These are phyloP conservation scores for Zeugodacus cucurbitae DNA, from an alignment of 1,140 invertebrate species.

Conservation along the genomic window DNA sequence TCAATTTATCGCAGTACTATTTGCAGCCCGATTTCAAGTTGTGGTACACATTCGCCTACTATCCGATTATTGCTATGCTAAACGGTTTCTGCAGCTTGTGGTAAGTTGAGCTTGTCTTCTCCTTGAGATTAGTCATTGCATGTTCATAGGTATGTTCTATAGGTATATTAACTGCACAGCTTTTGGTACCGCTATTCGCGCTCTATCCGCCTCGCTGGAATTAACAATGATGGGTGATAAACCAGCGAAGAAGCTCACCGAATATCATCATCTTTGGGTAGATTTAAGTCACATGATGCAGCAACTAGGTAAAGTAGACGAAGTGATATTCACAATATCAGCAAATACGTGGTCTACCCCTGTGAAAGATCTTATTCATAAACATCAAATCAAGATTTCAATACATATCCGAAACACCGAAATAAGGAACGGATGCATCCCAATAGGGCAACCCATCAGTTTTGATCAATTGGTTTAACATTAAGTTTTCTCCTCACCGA, in stretches of 20 bases:
- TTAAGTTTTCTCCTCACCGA: too few relatives aligned
- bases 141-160: too few relatives aligned
- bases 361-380: too few relatives aligned
- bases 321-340: too few relatives aligned
- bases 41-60: constrained; percentile 77
- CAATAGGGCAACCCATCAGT: too few relatives aligned
- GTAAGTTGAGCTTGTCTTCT: constrained; percentile 52
- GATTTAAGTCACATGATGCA: constrained; percentile 80
- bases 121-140: not conserved
- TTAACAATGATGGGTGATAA: constrained; percentile 70
- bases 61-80: constrained; percentile 76
- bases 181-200: constrained; percentile 72
- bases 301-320: constrained; percentile 68
- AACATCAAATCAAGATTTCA: too few relatives aligned
- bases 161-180: constrained; percentile 74
- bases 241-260: constrained; percentile 71
- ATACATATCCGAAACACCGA: too few relatives aligned
- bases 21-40: constrained; percentile 74
- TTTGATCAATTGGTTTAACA: too few relatives aligned
- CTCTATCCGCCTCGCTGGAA: constrained; percentile 71
- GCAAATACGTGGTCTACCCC: too few relatives aligned
- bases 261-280: constrained; percentile 75
- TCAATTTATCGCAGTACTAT: constrained; percentile 75
- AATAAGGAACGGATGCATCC: too few relatives aligned
- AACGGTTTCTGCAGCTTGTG: constrained; percentile 76